phyloP scores from a whole-genome alignment of 2,888 invertebrate genomes.

The Catocala nupta region DNA sequence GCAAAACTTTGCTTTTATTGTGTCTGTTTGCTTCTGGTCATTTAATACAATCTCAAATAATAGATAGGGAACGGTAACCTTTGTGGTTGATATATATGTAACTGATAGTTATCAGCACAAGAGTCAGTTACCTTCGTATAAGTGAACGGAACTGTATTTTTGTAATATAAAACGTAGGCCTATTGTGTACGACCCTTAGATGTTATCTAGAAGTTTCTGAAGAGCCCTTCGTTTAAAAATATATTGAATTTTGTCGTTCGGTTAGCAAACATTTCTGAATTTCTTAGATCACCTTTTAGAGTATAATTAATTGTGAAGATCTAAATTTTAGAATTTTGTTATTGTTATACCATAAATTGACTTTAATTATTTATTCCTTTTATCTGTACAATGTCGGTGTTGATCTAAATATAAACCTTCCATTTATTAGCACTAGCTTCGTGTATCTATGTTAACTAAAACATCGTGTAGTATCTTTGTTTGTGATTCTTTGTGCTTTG shows the following conservation, averaged over 20 bases:
- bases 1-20: slow-evolving; percentile 20
- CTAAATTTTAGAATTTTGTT: too few species aligned
- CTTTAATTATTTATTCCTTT: too few species aligned
- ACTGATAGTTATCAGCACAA: slow-evolving; percentile 20
- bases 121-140: slow-evolving; percentile 14
- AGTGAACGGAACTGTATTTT: slow-evolving; percentile 24
- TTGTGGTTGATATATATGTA: slow-evolving; percentile 13
- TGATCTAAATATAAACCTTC: slow-evolving; percentile 6
- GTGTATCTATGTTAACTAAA: slow-evolving; percentile 16
- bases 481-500: slow-evolving; percentile 38
- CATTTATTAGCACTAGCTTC: slow-evolving; percentile 18
- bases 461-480: slow-evolving; percentile 14
- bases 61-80: slow-evolving; percentile 7
- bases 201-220: too few species aligned
- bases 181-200: slow-evolving; percentile 11
- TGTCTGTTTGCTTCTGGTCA: slow-evolving; percentile 21
- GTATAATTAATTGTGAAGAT: slow-evolving; percentile 1
- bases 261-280: neutral
- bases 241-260: too few species aligned
- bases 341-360: too few species aligned
- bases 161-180: slow-evolving; percentile 28
- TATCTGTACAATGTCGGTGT: slow-evolving; percentile 15
- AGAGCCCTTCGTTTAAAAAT: too few species aligned
- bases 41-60: slow-evolving; percentile 22
- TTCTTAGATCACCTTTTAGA: neutral